Base-by-base conservation (phyloP, 2,113 vertebrate species). In the Scartelaos histophorus region DNA sequence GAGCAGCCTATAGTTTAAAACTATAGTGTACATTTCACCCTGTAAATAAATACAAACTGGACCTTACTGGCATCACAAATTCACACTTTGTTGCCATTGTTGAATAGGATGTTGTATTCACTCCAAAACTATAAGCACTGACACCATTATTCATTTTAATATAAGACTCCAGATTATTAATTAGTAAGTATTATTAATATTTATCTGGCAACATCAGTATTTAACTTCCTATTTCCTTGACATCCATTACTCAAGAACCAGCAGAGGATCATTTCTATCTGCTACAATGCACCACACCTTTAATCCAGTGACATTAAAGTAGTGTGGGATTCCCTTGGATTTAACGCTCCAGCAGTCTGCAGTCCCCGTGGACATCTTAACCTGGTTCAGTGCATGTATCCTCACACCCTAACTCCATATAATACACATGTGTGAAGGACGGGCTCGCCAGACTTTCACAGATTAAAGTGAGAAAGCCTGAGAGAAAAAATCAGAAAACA, bases 261-360 rank as follows among this genome's bases (percentile, higher is more conserved):
- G n/a, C 6, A 54, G 19, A 19, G 22, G 13, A 58, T 58, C 22
- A 12, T 15, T 13, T 25, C 13, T 25, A 58, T 58, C 22, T 22
- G 1, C 56, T 15, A 25, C 62, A 71, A 69, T 38, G 65, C 49
- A 78, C 75, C 56, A 46, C 49, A 22, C 71, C 67, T 65, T 67
- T 51, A 57, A 45, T 56, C 56, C 21, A 25, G 12, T 13, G 13
- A 58, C 25, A 58, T 58, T 58, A 25, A 58, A 58, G 22, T 7
- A 1, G 56, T 58, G 22, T 25, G 24, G 22, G 56, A 13, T 51
- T 51, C 49, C 15, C 16, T 16, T 5, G 49, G 49, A 51, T 25
- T 58, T 58, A 58, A 25, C 56, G 56, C 49, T 7, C 7, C 5
- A 53, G 17, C 54, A 13, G 57, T 1, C 24, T 17, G 57, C 57